Evolutionary conservation across 2,888 invertebrate genomes (phyloP).

Genomic region (Scaptomyza polygonia): DNA sequence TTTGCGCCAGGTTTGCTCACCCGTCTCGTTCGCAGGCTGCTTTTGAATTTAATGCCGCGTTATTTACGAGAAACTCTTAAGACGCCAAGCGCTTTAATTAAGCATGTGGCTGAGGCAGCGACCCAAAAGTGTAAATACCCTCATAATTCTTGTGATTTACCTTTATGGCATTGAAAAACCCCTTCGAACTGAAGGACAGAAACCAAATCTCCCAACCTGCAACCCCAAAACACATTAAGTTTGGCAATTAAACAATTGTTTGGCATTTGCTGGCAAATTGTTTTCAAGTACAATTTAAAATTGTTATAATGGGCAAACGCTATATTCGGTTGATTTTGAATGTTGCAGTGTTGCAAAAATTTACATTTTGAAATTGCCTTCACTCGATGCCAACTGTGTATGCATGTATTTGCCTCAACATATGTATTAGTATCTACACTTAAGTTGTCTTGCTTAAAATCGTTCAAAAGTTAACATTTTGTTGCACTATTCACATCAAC

Average conservation of each 20-base stretch:
- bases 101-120: constrained; percentile 78
- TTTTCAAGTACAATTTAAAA: constrained; percentile 47
- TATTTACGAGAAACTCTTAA: constrained; percentile 78
- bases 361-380: constrained; percentile 28
- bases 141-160: constrained; percentile 78
- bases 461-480: neutral
- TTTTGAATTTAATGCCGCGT: constrained; percentile 72
- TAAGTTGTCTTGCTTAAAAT: neutral
- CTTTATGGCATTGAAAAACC: constrained; percentile 63
- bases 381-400: neutral
- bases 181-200: constrained; percentile 1
- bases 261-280: constrained; percentile 64
- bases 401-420: constrained; percentile 1
- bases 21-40: constrained; percentile 30
- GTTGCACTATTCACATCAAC: constrained; percentile 40
- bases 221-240: constrained; percentile 10
- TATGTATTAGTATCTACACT: too few species aligned
- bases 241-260: constrained; percentile 69
- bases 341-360: constrained; percentile 13
- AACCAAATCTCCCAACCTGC: neutral
- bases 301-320: constrained; percentile 28
- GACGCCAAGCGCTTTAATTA: constrained; percentile 77
- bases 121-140: constrained; percentile 78
- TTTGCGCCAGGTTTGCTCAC: neutral
- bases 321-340: constrained; percentile 43